Base-by-base conservation (phyloP, 2,797 vertebrate species). In the Parotocinclus haroldoi region DNA sequence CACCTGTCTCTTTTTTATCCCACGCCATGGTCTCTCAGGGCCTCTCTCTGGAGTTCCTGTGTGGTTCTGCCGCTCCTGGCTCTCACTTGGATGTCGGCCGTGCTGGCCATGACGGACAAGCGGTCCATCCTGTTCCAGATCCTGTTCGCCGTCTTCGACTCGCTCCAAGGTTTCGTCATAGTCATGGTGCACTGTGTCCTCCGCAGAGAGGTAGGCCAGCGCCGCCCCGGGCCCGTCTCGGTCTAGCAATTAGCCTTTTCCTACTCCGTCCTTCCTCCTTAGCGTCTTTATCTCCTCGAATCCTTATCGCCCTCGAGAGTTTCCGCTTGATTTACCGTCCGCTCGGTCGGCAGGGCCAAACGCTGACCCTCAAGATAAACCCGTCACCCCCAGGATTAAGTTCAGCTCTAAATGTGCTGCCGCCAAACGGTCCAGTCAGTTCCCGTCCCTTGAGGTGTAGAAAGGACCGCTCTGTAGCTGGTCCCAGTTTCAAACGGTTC, bases 131-230 rank as follows among this genome's bases (percentile, higher is more conserved):
- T 99, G 78, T 99, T 99, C 90, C 97, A 99, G 85, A 99, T 99
- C 85, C 93, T 99, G 76, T 99, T 99, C 59, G 95, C 96, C 0
- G 95, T 99, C 76, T 99, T 99, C 83, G 97, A 99, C 89, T 99
- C 97, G 11, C 90, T 99, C 79, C 96, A 99, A 90, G 97, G 97
- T 75, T 98, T 98, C 80, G 97, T 99, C 83, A 99, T 99, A 73
- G 96, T 99, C 83, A 99, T 98, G 95, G 97, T 99, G 79, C 97
- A 99, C 89, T 99, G 97, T 80, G 88, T 99, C 87, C 93, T 99
- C 69, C 92, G 96, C 81, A 91, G 91, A 92, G 97, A 99, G 96
- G 97, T 99, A 86, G 80, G 83, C 27, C 39, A 44, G 27, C 11
- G 37, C 16, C 27, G 9, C 10, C 48, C 12, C 50, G 17, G 3